Evolutionary conservation across 2,113 vertebrate genomes (phyloP), one percentile per base, ranked within the genome.

Genomic region (Dermatemys mawii): DNA sequence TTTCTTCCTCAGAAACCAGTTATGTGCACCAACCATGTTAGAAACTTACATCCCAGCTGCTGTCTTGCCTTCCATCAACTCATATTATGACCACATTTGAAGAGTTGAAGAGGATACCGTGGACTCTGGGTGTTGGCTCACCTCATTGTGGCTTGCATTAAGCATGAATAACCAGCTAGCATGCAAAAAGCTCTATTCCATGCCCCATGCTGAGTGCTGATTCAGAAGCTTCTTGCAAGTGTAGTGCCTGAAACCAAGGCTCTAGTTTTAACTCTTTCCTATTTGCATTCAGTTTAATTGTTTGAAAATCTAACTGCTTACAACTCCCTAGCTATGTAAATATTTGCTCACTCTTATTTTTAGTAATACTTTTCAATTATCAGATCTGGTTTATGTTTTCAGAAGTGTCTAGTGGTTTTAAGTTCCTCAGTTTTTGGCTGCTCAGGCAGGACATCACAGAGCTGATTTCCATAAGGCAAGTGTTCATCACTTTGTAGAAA

Each of bases 241-340:
- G 35, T 81, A 53, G 7, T 84, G 53, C 50, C 49, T 1, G 2
- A 76, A 83, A 51, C 88, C 60, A 88, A 90, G 91, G 90, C 86
- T 24, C 38, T 50, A 2, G 79, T 90, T 97, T 94, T 91, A 96
- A 93, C 83, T 89, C 92, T 94, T 84, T 95, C 46, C 70, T 29
- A 51, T 87, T 92, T 94, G 79, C 27, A 93, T 54, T 22, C 54
- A 51, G 79, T 67, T 90, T 93, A 84, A 83, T 92, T 89, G 91
- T 95, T 32, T 60, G 93, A 80, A 94, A 86, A 90, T 75, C 19
- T 41, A 44, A 41, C 12, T 27, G 10, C 70, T 75, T 44, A 44
- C 41, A 44, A 44, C 24, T 44, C 9, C 21, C 38, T 75, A 11
- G 9, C 38, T 75, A 44, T 75, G 70, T 44, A 67, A 67, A 67